Base-by-base conservation (phyloP, 2,113 vertebrate species). In the Oriolus oriolus region DNA sequence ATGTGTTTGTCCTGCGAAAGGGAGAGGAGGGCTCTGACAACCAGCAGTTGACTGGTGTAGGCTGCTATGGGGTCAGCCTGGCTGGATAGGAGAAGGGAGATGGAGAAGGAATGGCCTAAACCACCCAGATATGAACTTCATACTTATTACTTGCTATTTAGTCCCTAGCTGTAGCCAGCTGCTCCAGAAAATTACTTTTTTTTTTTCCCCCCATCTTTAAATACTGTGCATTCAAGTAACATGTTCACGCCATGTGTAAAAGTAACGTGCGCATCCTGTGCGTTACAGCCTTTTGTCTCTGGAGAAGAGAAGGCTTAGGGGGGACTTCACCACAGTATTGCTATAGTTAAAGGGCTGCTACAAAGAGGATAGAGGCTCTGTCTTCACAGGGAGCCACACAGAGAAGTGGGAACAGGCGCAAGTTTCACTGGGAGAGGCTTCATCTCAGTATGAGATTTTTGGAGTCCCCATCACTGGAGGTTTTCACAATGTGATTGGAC, bases 401-500 rank as follows among this genome's bases (percentile, higher is more conserved):
- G 30, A 59, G 26, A 90, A 78, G 44, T 42, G 24, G 11, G 30
- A 39, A 53, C 1, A 8, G n/a, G 11, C 45, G 42, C 3, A 50
- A 37, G 13, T 28, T 85, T 33, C 41, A 20, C 10, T 39, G 22
- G 20, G 10, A 70, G 20, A 44, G 1, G n/a, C 53, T 87, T 71
- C 16, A 49, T 41, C 7, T 71, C 4, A 4, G 13, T 45, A 24
- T 37, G 35, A 76, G 21, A 33, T 22, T 11, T 7, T 52, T 76
- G 5, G 24, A 68, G 17, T n/a, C 13, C 5, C 11, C 8, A 22
- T 21, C 0, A 0, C 28, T 1, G 1, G 13, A 63, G 3, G 9
- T 53, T 86, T 93, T 75, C 57, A 59, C 49, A 30, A 8, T 16
- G 4, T 1, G 1, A 39, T 37, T 28, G 6, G 16, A 31, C 22